Evolutionary conservation across 1,140 invertebrate genomes (phyloP).

Genomic region (Potamilus streckersoni): DNA sequence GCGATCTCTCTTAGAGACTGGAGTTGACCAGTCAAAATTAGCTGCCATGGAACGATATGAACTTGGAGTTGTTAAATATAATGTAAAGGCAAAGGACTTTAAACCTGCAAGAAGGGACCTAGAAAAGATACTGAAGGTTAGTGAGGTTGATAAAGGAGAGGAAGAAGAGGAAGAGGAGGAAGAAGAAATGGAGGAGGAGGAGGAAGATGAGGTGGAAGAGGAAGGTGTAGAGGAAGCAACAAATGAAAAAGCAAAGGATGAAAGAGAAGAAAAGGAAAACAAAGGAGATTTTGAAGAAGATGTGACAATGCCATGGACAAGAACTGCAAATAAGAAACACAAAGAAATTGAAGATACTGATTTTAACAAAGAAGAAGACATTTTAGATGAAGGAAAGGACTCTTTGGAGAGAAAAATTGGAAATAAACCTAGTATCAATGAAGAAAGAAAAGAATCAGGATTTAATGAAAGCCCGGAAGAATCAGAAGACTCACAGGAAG

Average conservation of each 20-base stretch:
- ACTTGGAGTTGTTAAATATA: background rate
- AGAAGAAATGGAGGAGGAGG: background rate
- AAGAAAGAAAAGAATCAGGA: no score
- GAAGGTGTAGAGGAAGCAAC: background rate
- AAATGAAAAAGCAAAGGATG: background rate
- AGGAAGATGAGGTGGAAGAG: background rate
- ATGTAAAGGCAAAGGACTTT: background rate
- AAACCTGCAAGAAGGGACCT: background rate
- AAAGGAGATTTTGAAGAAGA: no score
- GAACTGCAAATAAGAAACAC: no score
- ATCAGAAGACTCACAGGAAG: no score
- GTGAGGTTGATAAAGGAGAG: background rate
- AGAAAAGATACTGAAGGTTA: background rate
- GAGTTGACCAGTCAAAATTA: constrained; percentile 16
- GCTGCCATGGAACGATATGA: constrained; percentile 28
- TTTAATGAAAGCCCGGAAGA: no score
- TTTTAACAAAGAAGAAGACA: background rate
- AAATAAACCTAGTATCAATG: no score
- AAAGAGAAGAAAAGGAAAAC: background rate
- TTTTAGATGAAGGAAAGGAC: background rate
- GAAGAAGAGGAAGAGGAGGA: constrained; percentile 1
- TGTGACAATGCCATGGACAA: no score
- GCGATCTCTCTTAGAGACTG: constrained; percentile 33
- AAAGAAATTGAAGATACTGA: no score
- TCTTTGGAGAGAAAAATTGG: no score